Percentiles rank a stretch among this genome's conserved stretches.
These are phyloP conservation scores for Brachyhypopomus occidentalis DNA, from an alignment of 2,113 vertebrate species.

Conservation along the genomic window DNA sequence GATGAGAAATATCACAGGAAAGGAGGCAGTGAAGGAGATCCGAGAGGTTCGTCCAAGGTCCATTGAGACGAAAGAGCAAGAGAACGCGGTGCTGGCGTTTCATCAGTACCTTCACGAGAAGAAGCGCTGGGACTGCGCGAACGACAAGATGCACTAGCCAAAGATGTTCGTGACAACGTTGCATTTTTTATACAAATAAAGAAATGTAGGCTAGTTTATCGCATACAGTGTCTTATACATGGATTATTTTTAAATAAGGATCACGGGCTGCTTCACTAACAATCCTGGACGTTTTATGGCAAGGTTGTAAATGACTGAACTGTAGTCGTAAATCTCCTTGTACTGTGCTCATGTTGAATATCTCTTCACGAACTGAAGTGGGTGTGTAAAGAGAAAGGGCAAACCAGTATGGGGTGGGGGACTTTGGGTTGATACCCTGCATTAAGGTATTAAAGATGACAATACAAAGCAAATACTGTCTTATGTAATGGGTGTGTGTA, in stretches of 20 bases:
- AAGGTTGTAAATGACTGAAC: too few relatives aligned
- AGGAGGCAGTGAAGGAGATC: constrained; percentile 73
- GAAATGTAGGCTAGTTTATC: too few relatives aligned
- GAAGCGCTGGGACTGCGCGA: neutral
- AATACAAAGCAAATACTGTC: neutral
- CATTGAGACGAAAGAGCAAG: constrained; percentile 80
- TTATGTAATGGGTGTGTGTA: neutral
- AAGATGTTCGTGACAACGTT: neutral
- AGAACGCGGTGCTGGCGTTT: constrained; percentile 76
- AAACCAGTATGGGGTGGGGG: too few relatives aligned
- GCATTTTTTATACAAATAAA: neutral
- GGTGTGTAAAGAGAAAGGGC: neutral
- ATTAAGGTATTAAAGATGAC: neutral
- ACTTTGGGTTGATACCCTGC: neutral
- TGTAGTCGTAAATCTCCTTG: too few relatives aligned
- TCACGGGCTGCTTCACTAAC: too few relatives aligned
- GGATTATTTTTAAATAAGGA: too few relatives aligned
- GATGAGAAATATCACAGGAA: constrained; percentile 47
- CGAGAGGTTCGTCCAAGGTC: constrained; percentile 76
- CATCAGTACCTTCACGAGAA: constrained; percentile 56
- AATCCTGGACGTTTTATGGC: too few relatives aligned
- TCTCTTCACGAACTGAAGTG: neutral
- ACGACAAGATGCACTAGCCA: neutral
- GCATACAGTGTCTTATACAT: too few relatives aligned
- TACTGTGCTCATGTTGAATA: too few relatives aligned